These are phyloP conservation scores for Argya squamiceps DNA, from an alignment of 2,797 vertebrate species.

Conservation along the genomic window DNA sequence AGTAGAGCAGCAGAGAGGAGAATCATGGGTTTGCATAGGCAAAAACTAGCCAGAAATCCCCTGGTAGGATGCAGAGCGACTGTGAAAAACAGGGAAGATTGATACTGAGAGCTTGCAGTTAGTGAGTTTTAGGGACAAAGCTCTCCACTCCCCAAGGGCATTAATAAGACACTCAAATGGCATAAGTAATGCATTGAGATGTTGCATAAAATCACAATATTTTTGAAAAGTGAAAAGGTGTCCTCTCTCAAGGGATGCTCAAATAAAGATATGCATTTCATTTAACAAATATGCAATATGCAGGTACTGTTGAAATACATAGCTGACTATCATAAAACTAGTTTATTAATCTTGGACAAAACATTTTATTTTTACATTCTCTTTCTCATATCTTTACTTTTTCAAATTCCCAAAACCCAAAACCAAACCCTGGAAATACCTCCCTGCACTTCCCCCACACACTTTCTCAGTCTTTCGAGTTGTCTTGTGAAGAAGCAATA, in stretches of 20 bases:
- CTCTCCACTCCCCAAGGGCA: neutral
- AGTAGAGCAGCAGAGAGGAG: neutral
- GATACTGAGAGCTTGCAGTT: neutral
- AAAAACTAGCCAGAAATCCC: conserved; percentile 7
- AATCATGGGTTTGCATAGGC: conserved; percentile 9
- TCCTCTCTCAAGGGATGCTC: neutral
- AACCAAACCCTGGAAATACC: neutral
- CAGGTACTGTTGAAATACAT: neutral
- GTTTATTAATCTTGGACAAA: neutral
- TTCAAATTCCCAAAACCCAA: neutral
- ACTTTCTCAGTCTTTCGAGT: neutral
- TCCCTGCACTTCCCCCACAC: accelerated
- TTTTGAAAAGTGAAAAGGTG: conserved; percentile 15
- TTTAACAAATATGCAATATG: neutral
- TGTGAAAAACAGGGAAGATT: neutral
- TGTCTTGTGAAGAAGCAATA: neutral
- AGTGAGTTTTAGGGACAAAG: conserved; percentile 14
- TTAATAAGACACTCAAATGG: neutral
- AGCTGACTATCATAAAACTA: neutral
- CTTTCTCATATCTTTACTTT: neutral
- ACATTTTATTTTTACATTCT: neutral
- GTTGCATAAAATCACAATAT: conserved; percentile 30
- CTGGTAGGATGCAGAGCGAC: neutral
- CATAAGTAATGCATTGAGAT: conserved; percentile 4
- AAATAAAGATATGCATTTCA: neutral